Evolutionary conservation across 2,113 vertebrate species (phyloP).

Genomic region (Anser brachyrhynchus): DNA sequence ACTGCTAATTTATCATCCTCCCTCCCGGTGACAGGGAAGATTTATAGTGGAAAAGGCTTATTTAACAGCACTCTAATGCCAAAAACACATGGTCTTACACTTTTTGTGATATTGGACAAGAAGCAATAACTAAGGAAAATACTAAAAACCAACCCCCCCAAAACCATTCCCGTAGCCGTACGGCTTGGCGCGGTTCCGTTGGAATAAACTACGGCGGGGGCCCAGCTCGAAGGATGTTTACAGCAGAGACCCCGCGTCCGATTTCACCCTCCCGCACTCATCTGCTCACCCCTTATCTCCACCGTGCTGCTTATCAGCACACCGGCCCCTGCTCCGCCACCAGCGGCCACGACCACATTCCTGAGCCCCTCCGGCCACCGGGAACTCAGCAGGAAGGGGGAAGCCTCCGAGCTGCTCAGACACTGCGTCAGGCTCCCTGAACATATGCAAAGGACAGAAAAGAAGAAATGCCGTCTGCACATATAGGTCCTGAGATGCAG

Average conservation of each 20-base stretch:
- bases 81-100: constrained; percentile 39
- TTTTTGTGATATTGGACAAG: neutral
- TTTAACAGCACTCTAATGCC: constrained; percentile 17
- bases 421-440: rapidly evolving
- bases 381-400: neutral
- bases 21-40: constrained; percentile 24
- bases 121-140: constrained; percentile 9
- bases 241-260: neutral
- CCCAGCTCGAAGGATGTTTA: neutral
- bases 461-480: neutral
- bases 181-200: neutral
- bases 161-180: neutral
- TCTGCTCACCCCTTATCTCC: neutral
- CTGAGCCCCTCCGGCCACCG: neutral
- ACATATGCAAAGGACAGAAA: neutral
- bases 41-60: constrained; percentile 61
- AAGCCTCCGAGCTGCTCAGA: neutral
- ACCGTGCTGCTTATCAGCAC: neutral
- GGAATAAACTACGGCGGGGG: neutral
- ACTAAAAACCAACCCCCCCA: neutral
- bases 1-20: constrained; percentile 63
- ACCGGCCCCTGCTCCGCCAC: neutral
- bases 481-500: neutral
- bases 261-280: neutral
- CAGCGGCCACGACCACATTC: neutral